These are phyloP conservation scores for Toxotes jaculatrix DNA, from an alignment of 2,113 vertebrate genomes.

Conservation along the genomic window DNA sequence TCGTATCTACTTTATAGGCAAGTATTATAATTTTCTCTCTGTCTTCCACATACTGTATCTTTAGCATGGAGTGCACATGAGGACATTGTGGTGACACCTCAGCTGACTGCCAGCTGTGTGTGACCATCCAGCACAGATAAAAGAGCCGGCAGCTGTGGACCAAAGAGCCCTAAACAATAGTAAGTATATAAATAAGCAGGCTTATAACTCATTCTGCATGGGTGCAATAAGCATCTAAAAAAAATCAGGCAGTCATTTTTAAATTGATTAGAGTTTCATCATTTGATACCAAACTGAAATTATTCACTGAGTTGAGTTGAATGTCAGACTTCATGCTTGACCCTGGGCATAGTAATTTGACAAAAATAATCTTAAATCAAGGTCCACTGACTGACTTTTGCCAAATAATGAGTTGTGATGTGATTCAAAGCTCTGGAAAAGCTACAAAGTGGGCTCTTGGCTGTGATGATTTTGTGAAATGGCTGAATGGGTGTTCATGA, in stretches of 20 bases:
- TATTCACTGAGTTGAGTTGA: background rate
- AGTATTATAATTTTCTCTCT: background rate
- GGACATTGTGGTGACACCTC: constrained; percentile 40
- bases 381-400: background rate
- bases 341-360: background rate
- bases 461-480: background rate
- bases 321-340: background rate
- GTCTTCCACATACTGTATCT: background rate
- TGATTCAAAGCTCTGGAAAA: background rate
- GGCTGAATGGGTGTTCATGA: background rate
- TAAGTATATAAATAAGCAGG: constrained; percentile 4
- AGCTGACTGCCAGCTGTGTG: constrained; percentile 47
- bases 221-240: background rate
- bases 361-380: background rate
- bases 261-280: background rate
- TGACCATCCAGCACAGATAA: constrained; percentile 33
- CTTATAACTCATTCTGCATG: background rate
- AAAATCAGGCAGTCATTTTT: background rate
- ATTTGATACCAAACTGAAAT: background rate
- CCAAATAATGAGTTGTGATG: background rate
- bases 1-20: background rate
- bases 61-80: constrained; percentile 8
- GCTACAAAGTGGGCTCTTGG: background rate
- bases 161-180: constrained; percentile 12
- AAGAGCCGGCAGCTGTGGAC: constrained; percentile 27